Base-by-base conservation (phyloP, 2,888 invertebrate genomes). In the Auanema freiburgensis region DNA sequence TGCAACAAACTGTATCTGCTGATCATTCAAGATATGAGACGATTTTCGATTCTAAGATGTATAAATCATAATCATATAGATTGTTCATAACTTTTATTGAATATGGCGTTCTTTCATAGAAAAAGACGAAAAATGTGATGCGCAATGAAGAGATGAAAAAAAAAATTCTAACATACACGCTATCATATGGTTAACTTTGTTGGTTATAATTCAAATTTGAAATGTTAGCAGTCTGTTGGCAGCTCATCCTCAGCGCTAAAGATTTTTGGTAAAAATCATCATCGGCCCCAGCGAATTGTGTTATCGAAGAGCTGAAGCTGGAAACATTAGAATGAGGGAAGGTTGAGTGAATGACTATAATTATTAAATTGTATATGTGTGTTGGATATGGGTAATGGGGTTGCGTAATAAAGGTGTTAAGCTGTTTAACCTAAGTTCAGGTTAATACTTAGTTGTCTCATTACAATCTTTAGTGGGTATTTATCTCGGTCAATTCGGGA, bases 251-350 rank as follows among this genome's bases (percentile, higher is more conserved):
- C 18, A 69, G 63, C 10, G 71, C 71, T 53, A 78, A 64, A 33
- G 67, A 69, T 56, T 78, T 78, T 65, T 77, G 74, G 62, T 76
- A 76, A 65, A 77, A 75, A 57, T 77, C 79, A 12, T 79, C 76
- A 52, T 77, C 79, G 33, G 33, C 33, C n/a, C 75, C 63, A 1
- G 72, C 57, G 64, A 72, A 77, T 11, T 69, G 63, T 18, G 69
- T 59, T 57, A 72, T 73, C 16, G 75, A 71, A 16, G 64, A 72
- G 43, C 61, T 67, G 62, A 73, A 73, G 25, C 67, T 71, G 64
- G 42, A 70, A 67, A 53, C 14, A 51, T 41, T 2, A 21, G 51
- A 24, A 21, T 10, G 11, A 14, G 23, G 14, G 3, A 18, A 46
- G 4, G 10, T 51, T 53, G 14, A 42, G 21, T 42, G 24, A 46